Conservation (phyloP, 2,888 invertebrate genomes). For the Tyria jacobaeae region DNA sequence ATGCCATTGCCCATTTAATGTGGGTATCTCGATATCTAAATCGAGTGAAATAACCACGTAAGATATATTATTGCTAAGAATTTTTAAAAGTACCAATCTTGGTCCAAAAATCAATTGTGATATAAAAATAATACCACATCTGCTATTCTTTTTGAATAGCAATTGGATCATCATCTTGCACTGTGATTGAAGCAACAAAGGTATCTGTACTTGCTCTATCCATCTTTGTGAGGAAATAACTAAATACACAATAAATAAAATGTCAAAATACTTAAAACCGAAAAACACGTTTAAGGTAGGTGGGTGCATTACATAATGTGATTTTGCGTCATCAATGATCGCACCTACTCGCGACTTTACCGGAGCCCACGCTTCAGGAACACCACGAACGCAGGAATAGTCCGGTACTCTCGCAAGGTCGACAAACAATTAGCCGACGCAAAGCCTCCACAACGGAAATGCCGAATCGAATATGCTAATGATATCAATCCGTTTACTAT, state of each 20-base stretch:
- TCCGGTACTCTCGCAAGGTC: slow-evolving; percentile 71
- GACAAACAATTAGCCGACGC: slow-evolving; percentile 68
- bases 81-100: no score
- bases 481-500: slow-evolving; percentile 64
- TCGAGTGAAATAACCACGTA: no score
- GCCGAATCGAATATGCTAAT: slow-evolving; percentile 81
- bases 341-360: slow-evolving; percentile 55
- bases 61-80: no score
- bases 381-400: slow-evolving; percentile 58
- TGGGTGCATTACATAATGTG: slow-evolving; percentile 38
- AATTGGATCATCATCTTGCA: no score
- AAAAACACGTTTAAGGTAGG: slow-evolving; percentile 25
- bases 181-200: no score
- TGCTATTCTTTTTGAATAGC: no score
- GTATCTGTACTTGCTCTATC: neutral
- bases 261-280: slow-evolving; percentile 25
- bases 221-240: neutral
- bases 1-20: no score
- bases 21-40: no score
- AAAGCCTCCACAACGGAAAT: slow-evolving; percentile 75
- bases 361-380: slow-evolving; percentile 64
- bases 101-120: no score
- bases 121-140: no score
- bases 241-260: slow-evolving; percentile 10
- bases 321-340: slow-evolving; percentile 62